Evolutionary conservation across 1,140 invertebrate genomes (phyloP).

Genomic region (Mercenaria mercenaria): DNA sequence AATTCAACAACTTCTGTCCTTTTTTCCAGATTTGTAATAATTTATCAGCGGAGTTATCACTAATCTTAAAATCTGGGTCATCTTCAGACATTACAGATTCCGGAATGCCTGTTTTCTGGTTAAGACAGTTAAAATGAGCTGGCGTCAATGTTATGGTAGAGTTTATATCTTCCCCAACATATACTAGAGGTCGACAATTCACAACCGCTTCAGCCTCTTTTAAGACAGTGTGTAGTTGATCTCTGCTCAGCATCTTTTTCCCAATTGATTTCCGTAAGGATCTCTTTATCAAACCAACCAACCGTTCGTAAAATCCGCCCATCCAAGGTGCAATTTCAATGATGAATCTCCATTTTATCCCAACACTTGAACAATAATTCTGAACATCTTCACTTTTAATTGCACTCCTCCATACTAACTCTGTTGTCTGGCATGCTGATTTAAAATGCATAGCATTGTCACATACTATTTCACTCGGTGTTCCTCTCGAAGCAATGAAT

Average conservation of each 20-base stretch:
- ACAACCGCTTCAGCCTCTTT: conserved; percentile 41
- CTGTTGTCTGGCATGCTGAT: background rate
- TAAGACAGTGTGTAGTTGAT: conserved; percentile 27
- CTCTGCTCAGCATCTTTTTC: background rate
- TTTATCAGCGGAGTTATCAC: background rate
- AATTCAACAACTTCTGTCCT: background rate
- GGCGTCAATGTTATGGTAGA: conserved; percentile 32
- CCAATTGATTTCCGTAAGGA: conserved; percentile 29
- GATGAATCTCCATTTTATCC: conserved; percentile 20
- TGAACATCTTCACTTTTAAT: conserved; percentile 8
- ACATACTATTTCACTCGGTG: background rate
- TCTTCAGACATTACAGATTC: background rate
- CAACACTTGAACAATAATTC: background rate
- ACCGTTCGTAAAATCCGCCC: conserved; percentile 24
- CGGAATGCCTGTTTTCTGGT: background rate
- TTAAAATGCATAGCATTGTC: conserved; percentile 42
- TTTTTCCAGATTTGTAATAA: background rate
- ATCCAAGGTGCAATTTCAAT: conserved; percentile 43
- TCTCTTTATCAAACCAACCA: conserved; percentile 29
- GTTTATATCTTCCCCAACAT: conserved; percentile 30
- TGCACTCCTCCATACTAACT: background rate
- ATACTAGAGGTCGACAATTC: conserved; percentile 29
- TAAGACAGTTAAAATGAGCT: background rate
- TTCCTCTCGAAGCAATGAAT: conserved; percentile 21
- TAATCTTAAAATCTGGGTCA: background rate